Percentiles rank a stretch among this genome's conserved stretches.
These are phyloP conservation scores for Neomonachus schauinslandi DNA, from an alignment of 2,113 vertebrate species.

Conservation along the genomic window DNA sequence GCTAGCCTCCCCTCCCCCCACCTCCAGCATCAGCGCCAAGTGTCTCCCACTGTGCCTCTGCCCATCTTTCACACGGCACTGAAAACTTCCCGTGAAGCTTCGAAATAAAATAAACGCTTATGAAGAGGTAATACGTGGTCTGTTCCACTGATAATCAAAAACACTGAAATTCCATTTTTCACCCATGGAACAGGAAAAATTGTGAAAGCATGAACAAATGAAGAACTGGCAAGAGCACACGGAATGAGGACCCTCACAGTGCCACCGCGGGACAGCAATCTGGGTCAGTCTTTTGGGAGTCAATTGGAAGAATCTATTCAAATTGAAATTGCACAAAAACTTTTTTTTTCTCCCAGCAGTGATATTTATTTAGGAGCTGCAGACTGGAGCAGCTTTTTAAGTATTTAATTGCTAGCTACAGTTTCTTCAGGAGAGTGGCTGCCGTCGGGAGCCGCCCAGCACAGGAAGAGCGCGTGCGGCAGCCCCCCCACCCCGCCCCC, in stretches of 20 bases:
- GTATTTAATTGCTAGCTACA: background rate
- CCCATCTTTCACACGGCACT: too few relatives aligned
- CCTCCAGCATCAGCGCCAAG: background rate
- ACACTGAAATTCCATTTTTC: background rate
- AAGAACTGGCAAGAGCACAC: accelerated
- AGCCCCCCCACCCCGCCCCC: background rate
- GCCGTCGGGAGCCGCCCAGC: background rate
- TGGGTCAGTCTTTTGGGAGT: background rate
- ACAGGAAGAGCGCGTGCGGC: background rate
- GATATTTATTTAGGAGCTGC: conserved; percentile 85
- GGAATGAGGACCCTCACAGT: accelerated
- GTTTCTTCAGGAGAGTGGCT: background rate
- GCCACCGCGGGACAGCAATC: accelerated
- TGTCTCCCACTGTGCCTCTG: background rate
- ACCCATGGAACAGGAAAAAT: background rate
- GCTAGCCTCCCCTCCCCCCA: background rate
- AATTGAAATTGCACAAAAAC: background rate
- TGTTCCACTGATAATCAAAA: background rate
- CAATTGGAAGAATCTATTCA: background rate
- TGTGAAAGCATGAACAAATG: background rate
- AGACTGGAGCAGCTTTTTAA: background rate
- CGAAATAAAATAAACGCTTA: accelerated
- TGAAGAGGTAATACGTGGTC: background rate
- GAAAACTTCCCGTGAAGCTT: too few relatives aligned
- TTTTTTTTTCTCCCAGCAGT: conserved; percentile 52